A percentile compares a stretch with the other conserved stretches of the same genome.
Evolutionary conservation across 2,113 vertebrate species (phyloP).

Genomic region (Aphyosemion australe): DNA sequence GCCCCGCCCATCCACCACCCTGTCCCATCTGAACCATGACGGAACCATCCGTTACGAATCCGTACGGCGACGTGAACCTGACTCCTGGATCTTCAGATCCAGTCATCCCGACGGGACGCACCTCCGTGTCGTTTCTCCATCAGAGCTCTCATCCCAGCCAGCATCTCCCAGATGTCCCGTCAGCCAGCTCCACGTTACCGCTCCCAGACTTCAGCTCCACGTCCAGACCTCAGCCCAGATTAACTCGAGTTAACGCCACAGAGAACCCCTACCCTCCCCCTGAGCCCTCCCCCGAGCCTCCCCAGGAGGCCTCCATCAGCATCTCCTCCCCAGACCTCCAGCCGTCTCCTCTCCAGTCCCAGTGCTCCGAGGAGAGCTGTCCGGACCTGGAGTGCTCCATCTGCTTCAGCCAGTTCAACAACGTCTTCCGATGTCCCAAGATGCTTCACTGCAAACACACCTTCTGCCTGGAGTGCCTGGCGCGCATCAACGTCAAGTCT

Average conservation of each 20-base stretch:
- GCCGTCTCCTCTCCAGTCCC: constrained; percentile 1
- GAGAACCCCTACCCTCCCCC: constrained; percentile 1
- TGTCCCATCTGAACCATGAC: background rate
- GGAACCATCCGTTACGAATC: constrained; percentile 37
- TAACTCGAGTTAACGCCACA: background rate
- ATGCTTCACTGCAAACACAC: constrained; percentile 82
- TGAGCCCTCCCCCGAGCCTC: background rate
- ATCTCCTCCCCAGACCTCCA: constrained; percentile 29
- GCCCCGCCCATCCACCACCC: background rate
- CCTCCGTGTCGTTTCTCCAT: background rate
- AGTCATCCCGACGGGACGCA: constrained; percentile 6
- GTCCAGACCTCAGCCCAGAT: background rate
- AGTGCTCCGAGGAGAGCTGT: background rate
- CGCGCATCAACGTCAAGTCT: constrained; percentile 81
- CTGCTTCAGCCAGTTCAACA: constrained; percentile 85
- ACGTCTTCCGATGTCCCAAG: constrained; percentile 83
- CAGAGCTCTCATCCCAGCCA: background rate
- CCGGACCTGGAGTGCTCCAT: constrained; percentile 82
- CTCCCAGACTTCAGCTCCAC: background rate
- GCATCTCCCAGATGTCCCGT: background rate
- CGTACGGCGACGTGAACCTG: background rate
- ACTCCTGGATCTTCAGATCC: background rate
- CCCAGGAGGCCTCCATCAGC: constrained; percentile 39
- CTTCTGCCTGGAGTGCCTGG: constrained; percentile 85
- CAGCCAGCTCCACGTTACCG: fast-evolving